Conservation (phyloP, 2,888 invertebrate genomes). For the Lissonota sp. region DNA sequence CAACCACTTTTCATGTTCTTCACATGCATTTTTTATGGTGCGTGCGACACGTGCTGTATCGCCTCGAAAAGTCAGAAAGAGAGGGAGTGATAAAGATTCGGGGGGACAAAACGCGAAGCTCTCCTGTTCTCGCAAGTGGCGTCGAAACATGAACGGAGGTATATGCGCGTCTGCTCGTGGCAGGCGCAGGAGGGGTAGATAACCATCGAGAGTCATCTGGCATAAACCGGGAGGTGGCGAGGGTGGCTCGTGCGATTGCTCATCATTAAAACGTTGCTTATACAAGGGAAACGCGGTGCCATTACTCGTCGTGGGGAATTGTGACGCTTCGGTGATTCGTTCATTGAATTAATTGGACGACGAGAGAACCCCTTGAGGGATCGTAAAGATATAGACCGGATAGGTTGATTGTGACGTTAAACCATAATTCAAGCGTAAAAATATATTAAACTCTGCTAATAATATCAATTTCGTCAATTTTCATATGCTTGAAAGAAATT, state of each 20-base stretch:
- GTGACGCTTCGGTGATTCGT: constrained; percentile 77
- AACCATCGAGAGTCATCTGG: constrained; percentile 83
- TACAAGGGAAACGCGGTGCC: constrained; percentile 38
- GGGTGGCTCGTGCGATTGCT: constrained; percentile 52
- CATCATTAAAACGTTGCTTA: constrained; percentile 77
- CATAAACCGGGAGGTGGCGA: constrained; percentile 63
- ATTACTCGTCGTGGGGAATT: constrained; percentile 27
- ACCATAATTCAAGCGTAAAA: not conserved
- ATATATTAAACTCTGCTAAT: not conserved
- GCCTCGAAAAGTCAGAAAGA: constrained; percentile 18
- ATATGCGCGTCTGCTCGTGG: constrained; percentile 79
- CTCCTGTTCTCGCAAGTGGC: constrained; percentile 21
- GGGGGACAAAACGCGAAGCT: not conserved
- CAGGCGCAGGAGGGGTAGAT: constrained; percentile 82
- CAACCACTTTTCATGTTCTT: constrained; percentile 3
- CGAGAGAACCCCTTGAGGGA: constrained; percentile 9
- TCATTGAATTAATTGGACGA: constrained; percentile 79
- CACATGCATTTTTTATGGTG: constrained; percentile 25
- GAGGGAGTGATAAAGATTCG: too few species aligned
- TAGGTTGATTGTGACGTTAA: constrained; percentile 3
- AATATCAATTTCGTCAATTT: too few species aligned
- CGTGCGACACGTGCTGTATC: constrained; percentile 76
- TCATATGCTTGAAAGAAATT: too few species aligned
- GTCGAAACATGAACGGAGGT: constrained; percentile 65
- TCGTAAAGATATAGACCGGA: not conserved